Evolutionary conservation across 1,140 invertebrate species (phyloP).

Genomic region (Marisa cornuarietis): DNA sequence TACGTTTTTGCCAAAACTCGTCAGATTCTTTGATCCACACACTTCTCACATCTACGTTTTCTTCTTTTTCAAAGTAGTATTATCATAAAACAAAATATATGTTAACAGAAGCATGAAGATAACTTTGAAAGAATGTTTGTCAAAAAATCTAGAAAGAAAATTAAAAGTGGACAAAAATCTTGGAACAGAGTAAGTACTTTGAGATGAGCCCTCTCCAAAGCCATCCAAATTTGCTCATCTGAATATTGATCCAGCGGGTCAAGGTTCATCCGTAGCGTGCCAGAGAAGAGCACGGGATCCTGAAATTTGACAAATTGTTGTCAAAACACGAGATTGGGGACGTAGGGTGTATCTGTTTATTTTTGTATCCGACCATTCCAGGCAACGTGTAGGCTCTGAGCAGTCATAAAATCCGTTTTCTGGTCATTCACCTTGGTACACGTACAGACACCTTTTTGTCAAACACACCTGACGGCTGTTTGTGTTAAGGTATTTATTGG

Average conservation of each 20-base stretch:
- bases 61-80: background rate
- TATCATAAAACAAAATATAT: no score
- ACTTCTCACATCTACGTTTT: no score
- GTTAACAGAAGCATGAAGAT: background rate
- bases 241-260: slow-evolving; percentile 81
- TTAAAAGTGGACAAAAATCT: background rate
- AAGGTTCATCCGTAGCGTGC: slow-evolving; percentile 81
- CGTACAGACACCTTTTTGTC: background rate
- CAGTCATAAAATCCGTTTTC: background rate
- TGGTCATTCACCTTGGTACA: no score
- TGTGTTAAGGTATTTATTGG: no score
- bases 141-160: background rate
- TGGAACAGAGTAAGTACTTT: background rate
- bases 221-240: slow-evolving; percentile 77
- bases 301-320: background rate
- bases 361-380: background rate
- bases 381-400: background rate
- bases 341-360: slow-evolving; percentile 17
- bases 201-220: slow-evolving; percentile 76
- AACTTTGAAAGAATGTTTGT: background rate
- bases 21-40: no score
- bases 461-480: background rate
- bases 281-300: slow-evolving; percentile 84
- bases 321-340: no score
- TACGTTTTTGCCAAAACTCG: no score